Evolutionary conservation across 2,113 vertebrate species (phyloP), one percentile per base, ranked within the genome.

Genomic region (Zosterops japonicus): DNA sequence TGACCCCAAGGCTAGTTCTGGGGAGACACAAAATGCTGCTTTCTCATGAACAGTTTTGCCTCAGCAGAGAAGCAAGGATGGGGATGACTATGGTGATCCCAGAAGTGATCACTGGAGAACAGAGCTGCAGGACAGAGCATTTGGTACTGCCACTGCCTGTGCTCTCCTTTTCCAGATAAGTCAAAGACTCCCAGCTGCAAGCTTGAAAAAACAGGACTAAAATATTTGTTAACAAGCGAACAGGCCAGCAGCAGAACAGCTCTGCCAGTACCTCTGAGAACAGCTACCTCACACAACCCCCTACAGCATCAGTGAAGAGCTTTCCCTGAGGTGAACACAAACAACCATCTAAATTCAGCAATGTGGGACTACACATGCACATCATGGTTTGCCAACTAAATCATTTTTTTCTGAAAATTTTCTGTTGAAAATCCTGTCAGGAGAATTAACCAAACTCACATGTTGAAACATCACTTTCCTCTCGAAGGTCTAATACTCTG

Each of bases 11-110:
- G 29, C 35, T 57, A 14, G 11, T 63, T 86, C 64, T 33, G 7
- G 6, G 13, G 16, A 13, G 12, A 31, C 29, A 55, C 0, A 0
- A 61, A 82, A 44, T 2, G 0, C 6, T 16, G 9, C 9, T 22
- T 57, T 23, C 24, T 23, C 6, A 1, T 29, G 33, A 78, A 21
- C 2, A 24, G 41, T 49, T 72, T 41, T 57, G 17, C 31, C 36
- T 56, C 28, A 2, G 27, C 25, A 53, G 60, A 92, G 35, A 1
- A 68, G 39, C 15, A 17, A 78, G 31, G 21, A 57, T 0, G 2
- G 28, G 31, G 55, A 33, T 12, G 4, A 42, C 11, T 64, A 9
- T 27, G 0, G 2, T 1, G 0, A 9, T 61, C n/a, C 31, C 50
- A 46, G 25, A 39, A 46, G 5, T 11, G 28, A 67, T 21, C 3